Conservation (phyloP, 2,797 vertebrate species). For the Selene dorsalis region DNA sequence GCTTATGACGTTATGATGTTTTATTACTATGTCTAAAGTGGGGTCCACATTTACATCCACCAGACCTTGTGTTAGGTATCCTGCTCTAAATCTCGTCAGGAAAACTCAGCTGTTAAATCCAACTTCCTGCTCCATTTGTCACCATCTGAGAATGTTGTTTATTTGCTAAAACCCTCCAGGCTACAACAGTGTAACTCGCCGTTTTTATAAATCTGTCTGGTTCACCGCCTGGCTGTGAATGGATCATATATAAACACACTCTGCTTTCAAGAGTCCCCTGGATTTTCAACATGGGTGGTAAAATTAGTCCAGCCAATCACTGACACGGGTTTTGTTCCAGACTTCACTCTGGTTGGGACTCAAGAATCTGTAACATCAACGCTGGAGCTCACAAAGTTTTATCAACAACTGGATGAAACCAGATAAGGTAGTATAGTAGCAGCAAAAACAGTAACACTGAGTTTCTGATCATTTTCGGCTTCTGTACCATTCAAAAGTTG, state of each 20-base stretch:
- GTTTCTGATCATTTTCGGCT: not conserved
- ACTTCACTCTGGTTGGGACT: too few species aligned
- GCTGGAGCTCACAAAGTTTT: not conserved
- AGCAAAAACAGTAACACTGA: not conserved
- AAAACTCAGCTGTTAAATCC: not conserved
- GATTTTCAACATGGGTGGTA: not conserved
- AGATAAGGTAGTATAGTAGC: not conserved
- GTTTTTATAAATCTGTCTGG: not conserved
- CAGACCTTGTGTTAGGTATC: not conserved
- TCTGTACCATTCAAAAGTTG: not conserved
- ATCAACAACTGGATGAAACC: not conserved
- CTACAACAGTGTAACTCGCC: slow-evolving; percentile 27
- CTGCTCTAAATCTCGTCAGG: not conserved
- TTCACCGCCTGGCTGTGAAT: slow-evolving; percentile 15
- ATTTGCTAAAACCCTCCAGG: slow-evolving; percentile 45
- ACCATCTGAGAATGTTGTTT: slow-evolving; percentile 40
- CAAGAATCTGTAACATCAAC: too few species aligned
- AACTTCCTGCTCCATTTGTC: slow-evolving; percentile 6
- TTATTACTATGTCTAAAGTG: not conserved
- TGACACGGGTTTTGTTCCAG: too few species aligned
- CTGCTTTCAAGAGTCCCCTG: not conserved
- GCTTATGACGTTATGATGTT: not conserved
- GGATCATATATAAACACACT: not conserved
- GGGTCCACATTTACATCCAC: not conserved
- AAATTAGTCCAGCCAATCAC: not conserved